Evolutionary conservation across 2,888 invertebrate genomes (phyloP).

Genomic region (Aromia moschata): DNA sequence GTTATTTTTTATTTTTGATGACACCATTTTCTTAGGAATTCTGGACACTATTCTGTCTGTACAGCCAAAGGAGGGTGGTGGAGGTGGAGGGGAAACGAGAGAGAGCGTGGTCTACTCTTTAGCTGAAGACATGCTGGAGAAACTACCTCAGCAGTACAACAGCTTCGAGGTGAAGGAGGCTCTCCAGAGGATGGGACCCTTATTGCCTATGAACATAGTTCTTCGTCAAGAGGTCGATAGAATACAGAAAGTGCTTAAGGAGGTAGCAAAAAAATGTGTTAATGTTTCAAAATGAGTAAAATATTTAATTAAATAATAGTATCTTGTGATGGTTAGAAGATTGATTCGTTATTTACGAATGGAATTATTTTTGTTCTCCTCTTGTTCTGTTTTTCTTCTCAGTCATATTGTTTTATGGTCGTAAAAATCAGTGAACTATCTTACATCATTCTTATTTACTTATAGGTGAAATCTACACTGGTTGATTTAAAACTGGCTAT

Average conservation of each 20-base stretch:
- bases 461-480: constrained; percentile 72
- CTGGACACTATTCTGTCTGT: constrained; percentile 94
- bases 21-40: constrained; percentile 67
- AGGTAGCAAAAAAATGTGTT: too few species aligned
- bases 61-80: constrained; percentile 96
- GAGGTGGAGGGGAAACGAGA: constrained; percentile 89
- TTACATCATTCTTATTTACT: too few species aligned
- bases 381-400: not conserved
- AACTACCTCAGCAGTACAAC: constrained; percentile 86
- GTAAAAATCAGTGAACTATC: too few species aligned
- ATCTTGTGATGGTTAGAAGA: too few species aligned
- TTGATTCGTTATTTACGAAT: not conserved
- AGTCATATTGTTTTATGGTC: too few species aligned
- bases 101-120: constrained; percentile 92
- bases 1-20: too few species aligned
- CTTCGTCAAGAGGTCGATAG: constrained; percentile 82
- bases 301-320: too few species aligned
- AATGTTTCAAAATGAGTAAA: too few species aligned
- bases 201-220: constrained; percentile 96
- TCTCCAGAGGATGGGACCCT: constrained; percentile 88
- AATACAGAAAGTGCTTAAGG: constrained; percentile 86
- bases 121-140: constrained; percentile 92
- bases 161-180: constrained; percentile 91
- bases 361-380: not conserved
- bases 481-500: constrained; percentile 93